phyloP scores from a whole-genome alignment of 2,888 invertebrate genomes.

The Pteria penguin region DNA sequence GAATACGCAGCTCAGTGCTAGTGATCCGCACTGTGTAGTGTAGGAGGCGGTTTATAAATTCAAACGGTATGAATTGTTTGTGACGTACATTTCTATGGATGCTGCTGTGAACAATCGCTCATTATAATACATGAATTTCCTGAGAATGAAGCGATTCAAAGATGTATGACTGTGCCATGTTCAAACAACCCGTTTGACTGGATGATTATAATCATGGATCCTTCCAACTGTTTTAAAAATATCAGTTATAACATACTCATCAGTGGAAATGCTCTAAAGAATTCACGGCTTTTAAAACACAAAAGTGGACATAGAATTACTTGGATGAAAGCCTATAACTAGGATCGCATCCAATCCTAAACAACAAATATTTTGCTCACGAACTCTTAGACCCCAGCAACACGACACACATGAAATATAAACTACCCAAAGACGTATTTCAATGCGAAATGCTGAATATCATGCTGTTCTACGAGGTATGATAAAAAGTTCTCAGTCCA shows the following conservation, averaged over 20 bases:
- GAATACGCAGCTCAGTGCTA: slow-evolving; percentile 22
- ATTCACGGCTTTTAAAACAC: background rate
- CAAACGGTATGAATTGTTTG: slow-evolving; percentile 32
- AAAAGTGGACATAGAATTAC: too few species aligned
- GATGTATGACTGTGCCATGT: background rate
- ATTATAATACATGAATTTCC: slow-evolving; percentile 35
- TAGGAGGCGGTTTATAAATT: slow-evolving; percentile 44
- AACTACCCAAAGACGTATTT: too few species aligned
- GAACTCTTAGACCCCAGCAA: too few species aligned
- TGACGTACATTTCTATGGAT: slow-evolving; percentile 40
- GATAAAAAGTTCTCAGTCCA: too few species aligned
- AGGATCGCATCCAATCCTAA: too few species aligned
- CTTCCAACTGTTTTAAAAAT: slow-evolving; percentile 30
- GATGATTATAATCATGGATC: slow-evolving; percentile 15
- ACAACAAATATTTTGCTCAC: too few species aligned
- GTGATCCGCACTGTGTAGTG: slow-evolving; percentile 36
- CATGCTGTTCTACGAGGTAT: too few species aligned
- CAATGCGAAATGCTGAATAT: too few species aligned
- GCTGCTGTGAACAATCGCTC: slow-evolving; percentile 44
- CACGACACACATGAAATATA: too few species aligned
- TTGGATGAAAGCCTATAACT: too few species aligned
- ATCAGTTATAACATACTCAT: slow-evolving; percentile 17
- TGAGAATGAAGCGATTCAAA: background rate
- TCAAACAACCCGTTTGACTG: background rate
- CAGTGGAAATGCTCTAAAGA: background rate